phyloP scores from a whole-genome alignment of 2,888 invertebrate species.

The Criorhina ranunculi region DNA sequence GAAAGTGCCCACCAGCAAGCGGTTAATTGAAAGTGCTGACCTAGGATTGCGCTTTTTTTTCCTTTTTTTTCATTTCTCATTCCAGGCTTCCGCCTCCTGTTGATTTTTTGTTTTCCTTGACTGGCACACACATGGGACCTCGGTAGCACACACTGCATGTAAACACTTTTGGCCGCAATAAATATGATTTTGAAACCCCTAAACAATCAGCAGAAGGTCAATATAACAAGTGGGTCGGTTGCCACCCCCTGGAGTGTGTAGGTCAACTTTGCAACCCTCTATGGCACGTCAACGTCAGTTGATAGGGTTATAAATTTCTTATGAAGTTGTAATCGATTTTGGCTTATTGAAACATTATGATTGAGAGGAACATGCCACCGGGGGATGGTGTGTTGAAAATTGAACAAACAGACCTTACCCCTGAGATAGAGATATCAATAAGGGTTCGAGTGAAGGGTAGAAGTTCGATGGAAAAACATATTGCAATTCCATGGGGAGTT shows the following conservation, averaged over 20 bases:
- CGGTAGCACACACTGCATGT: neutral
- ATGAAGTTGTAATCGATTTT: conserved; percentile 77
- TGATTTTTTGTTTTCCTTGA: conserved; percentile 59
- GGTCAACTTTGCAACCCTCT: neutral
- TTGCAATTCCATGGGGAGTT: conserved; percentile 35
- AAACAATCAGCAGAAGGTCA: conserved; percentile 69
- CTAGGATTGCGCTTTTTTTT: conserved; percentile 38
- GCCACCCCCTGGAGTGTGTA: conserved; percentile 14
- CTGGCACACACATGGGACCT: conserved; percentile 40
- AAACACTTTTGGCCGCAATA: conserved; percentile 68
- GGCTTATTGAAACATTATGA: conserved; percentile 77
- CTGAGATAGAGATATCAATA: conserved; percentile 29
- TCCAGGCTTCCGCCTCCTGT: conserved; percentile 50
- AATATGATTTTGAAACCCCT: conserved; percentile 68
- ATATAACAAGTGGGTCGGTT: conserved; percentile 38
- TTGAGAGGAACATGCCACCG: conserved; percentile 64
- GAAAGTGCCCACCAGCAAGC: conserved; percentile 45
- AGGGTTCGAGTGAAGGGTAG: conserved; percentile 23
- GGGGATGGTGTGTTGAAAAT: conserved; percentile 54
- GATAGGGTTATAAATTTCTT: conserved; percentile 75
- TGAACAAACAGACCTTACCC: conserved; percentile 53
- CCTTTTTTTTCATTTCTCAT: conserved; percentile 4
- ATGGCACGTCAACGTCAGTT: conserved; percentile 61
- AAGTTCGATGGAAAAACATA: conserved; percentile 39
- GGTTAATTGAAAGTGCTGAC: conserved; percentile 73